Base-by-base conservation (phyloP, 2,888 invertebrate genomes). In the Callimorpha dominula region DNA sequence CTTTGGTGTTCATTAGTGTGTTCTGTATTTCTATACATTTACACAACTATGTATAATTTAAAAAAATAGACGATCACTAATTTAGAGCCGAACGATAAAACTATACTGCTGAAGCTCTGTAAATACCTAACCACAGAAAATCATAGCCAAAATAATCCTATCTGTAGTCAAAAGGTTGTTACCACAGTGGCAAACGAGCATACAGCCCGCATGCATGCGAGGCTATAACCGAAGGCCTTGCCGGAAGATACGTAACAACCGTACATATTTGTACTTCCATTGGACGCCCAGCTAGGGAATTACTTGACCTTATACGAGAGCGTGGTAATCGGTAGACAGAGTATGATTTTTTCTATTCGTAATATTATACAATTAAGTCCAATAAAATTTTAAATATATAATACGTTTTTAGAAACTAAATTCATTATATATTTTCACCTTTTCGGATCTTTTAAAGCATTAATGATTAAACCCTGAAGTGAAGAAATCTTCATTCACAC, bases 1-100 rank as follows among this genome's bases (percentile, higher is more conserved):
- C 88, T 91, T 91, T 74, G 73, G 74, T 20, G 63, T 63, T 73
- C 73, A 60, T 68, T 62, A 50, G 43, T 78, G 54, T 74, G 63
- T 46, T 43, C 31, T 62, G 17, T 73, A 69, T 68, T 64, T 67
- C 20, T 67, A 52, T 46, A 49, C 69, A 72, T n/a, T 31, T 71
- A 71, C 12, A 15, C 40, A 66, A 15, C 43, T 46, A 14, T 20
- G 46, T 31, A 17, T 17, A 31, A 63, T 8, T 17, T 20, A 20
- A 57, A 12, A n/a, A 20, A 20, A 20, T 11, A n/a, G 4, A 4
- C 11, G 20, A 46, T 46, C 11, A 46, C 11, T 46, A 2, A 11
- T 11, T 46, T 46, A 11, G 11, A 8, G 0, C 43, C 4, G 43
- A 8, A 43, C 43, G n/a, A 9, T 54, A 54, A 17, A 20, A 6